Evolutionary conservation across 2,797 vertebrate species (phyloP).

Genomic region (Betta splendens): DNA sequence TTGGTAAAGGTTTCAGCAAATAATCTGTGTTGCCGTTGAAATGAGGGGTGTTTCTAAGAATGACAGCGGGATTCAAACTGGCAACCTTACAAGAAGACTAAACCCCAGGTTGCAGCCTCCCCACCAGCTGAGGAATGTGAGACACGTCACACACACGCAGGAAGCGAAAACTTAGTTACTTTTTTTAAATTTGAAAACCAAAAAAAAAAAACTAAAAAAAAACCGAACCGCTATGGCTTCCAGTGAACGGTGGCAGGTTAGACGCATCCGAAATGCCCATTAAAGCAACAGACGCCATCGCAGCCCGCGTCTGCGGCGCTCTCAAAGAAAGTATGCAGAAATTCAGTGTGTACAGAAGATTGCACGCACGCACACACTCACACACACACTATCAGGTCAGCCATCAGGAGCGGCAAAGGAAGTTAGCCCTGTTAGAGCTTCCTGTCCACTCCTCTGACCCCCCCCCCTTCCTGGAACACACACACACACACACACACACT

Average conservation of each 20-base stretch:
- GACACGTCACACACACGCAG: slow-evolving; percentile 63
- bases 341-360: slow-evolving; percentile 11
- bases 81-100: slow-evolving; percentile 38
- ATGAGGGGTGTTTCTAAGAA: background rate
- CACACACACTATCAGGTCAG: slow-evolving; percentile 68
- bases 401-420: slow-evolving; percentile 84
- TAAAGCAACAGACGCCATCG: slow-evolving; percentile 37
- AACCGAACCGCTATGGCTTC: no score
- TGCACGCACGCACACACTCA: slow-evolving; percentile 33
- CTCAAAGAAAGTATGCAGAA: slow-evolving; percentile 35
- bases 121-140: slow-evolving; percentile 65
- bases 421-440: slow-evolving; percentile 80
- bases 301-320: slow-evolving; percentile 2
- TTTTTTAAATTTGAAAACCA: no score
- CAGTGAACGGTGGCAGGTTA: background rate
- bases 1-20: background rate
- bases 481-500: slow-evolving; percentile 36
- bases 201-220: no score
- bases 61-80: slow-evolving; percentile 21
- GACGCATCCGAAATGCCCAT: slow-evolving; percentile 21
- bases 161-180: no score
- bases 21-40: no score
- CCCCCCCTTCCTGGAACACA: slow-evolving; percentile 79
- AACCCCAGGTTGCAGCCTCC: slow-evolving; percentile 35
- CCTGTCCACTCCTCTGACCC: slow-evolving; percentile 81